Conservation (phyloP, 2,113 vertebrate genomes). For the Lipophrys pholis region DNA sequence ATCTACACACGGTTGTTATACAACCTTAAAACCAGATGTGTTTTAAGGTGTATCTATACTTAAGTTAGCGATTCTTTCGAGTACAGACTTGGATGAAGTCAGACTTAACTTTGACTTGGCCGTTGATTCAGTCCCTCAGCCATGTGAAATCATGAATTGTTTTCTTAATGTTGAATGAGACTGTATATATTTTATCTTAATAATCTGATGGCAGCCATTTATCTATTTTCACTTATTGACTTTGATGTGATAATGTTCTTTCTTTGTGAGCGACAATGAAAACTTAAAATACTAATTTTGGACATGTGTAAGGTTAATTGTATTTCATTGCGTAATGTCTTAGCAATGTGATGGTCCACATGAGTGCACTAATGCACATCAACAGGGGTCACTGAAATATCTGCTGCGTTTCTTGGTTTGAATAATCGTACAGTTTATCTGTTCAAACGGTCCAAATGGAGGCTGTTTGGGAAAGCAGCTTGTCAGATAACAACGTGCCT, state of each 20-base stretch:
- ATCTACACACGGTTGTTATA: constrained; percentile 58
- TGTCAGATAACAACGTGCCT: constrained; percentile 10
- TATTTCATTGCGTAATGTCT: no score
- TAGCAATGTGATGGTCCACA: no score
- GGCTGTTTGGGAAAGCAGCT: not conserved
- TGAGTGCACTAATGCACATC: no score
- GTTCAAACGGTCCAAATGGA: not conserved
- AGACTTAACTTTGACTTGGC: no score
- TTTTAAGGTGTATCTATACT: not conserved
- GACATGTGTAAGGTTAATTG: no score
- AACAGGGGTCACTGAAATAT: no score
- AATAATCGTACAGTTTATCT: not conserved
- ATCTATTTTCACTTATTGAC: constrained; percentile 6
- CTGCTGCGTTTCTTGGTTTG: not conserved
- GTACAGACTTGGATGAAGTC: no score
- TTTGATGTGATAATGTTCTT: not conserved
- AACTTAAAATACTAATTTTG: not conserved
- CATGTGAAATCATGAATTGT: no score
- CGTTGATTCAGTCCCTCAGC: no score
- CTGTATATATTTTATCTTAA: not conserved
- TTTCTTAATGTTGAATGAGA: no score
- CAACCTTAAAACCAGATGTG: constrained; percentile 23
- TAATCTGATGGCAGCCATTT: constrained; percentile 56
- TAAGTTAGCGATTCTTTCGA: not conserved
- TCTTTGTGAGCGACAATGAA: not conserved